Conservation (phyloP, 2,888 invertebrate species). For the Ischnus inquisitorius region DNA sequence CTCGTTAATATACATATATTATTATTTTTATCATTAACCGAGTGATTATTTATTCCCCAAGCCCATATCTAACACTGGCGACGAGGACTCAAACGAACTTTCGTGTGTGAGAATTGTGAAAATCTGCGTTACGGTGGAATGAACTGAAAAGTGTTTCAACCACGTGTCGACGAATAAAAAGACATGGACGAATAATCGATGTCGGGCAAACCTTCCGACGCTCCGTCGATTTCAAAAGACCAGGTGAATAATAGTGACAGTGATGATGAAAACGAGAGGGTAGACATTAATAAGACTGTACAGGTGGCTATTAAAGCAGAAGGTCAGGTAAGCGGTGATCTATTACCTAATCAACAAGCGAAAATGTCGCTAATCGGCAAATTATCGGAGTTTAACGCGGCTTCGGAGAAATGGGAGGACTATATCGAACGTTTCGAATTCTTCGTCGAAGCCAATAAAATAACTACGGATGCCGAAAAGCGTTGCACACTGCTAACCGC, state of each 20-base stretch:
- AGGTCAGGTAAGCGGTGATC: constrained; percentile 27
- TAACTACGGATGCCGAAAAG: not conserved
- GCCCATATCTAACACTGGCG: not conserved
- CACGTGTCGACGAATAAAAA: no score
- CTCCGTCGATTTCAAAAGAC: not conserved
- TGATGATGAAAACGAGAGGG: not conserved
- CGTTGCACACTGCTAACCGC: constrained; percentile 15
- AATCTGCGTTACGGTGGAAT: not conserved
- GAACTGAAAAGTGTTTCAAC: constrained; percentile 17
- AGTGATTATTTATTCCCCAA: no score
- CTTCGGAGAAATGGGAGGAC: constrained; percentile 1
- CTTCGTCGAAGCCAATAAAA: constrained; percentile 14
- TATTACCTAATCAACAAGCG: not conserved
- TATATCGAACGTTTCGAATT: constrained; percentile 27
- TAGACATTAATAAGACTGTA: not conserved
- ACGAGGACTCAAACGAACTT: not conserved
- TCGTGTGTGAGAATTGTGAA: not conserved
- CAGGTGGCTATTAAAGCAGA: not conserved
- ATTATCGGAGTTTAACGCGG: constrained; percentile 9
- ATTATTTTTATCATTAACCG: no score
- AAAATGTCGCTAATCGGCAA: constrained; percentile 21
- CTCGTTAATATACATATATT: no score
- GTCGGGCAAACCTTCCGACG: not conserved
- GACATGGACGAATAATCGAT: constrained; percentile 21
- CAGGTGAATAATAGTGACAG: not conserved